Evolutionary conservation across 2,113 vertebrate genomes (phyloP).

Genomic region (Pithys albifrons): DNA sequence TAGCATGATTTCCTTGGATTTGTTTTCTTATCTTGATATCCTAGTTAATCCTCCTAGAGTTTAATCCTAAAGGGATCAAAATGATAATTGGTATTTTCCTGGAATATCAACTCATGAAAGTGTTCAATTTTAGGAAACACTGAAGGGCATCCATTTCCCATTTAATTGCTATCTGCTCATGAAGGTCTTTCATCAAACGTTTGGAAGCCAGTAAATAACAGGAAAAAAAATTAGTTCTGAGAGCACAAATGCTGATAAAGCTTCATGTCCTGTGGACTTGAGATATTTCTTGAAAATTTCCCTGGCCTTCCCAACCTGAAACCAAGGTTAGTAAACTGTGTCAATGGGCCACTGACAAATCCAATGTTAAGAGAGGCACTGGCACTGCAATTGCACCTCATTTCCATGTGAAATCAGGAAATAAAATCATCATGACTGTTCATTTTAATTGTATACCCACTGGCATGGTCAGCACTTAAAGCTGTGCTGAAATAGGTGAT

Average conservation of each 20-base stretch:
- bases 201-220: not conserved
- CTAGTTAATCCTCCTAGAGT: not conserved
- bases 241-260: not conserved
- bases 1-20: not conserved
- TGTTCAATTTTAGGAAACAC: not conserved
- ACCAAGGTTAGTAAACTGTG: not conserved
- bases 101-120: not conserved
- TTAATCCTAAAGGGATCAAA: constrained; percentile 18
- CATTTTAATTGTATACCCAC: not conserved
- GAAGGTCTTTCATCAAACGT: not conserved
- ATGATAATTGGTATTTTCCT: not conserved
- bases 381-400: not conserved
- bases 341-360: not conserved
- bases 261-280: not conserved
- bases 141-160: not conserved
- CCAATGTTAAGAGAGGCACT: not conserved
- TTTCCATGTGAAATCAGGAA: not conserved
- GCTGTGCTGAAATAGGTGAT: not conserved
- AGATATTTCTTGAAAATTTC: not conserved
- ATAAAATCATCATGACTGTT: not conserved
- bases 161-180: not conserved
- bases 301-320: not conserved
- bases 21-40: constrained; percentile 17
- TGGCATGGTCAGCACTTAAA: not conserved
- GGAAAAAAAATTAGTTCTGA: not conserved